Conservation (phyloP, 1,140 invertebrate genomes). For the Musca domestica region DNA sequence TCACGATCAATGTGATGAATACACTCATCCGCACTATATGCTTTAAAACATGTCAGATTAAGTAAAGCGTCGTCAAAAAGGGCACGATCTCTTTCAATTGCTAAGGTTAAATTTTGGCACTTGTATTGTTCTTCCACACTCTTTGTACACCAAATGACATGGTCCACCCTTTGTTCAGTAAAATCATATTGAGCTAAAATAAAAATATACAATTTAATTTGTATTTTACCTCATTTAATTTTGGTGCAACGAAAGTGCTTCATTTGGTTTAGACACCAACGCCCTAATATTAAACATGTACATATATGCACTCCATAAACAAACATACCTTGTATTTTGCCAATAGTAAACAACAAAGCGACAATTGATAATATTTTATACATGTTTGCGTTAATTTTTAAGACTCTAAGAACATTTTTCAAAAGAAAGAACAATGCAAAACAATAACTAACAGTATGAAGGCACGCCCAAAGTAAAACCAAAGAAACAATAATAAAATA, state of each 20-base stretch:
- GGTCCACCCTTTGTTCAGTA: conserved; percentile 37
- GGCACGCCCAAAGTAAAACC: neutral
- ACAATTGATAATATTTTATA: too few species aligned
- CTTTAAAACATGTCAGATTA: conserved; percentile 65
- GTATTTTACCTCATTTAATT: neutral
- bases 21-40: conserved; percentile 77
- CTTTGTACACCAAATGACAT: conserved; percentile 72
- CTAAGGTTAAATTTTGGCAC: conserved; percentile 69
- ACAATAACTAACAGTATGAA: neutral
- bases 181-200: conserved; percentile 41
- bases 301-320: too few species aligned
- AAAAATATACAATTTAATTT: neutral
- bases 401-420: neutral
- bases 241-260: too few species aligned
- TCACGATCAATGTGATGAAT: conserved; percentile 74
- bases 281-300: too few species aligned
- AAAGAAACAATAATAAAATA: too few species aligned
- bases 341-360: too few species aligned
- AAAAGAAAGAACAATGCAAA: neutral
- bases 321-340: too few species aligned
- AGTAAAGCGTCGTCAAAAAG: conserved; percentile 64
- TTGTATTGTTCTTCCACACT: conserved; percentile 71
- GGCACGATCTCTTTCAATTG: conserved; percentile 63
- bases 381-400: too few species aligned
- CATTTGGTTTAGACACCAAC: too few species aligned